Percentiles rank a stretch among this genome's conserved stretches.
phyloP scores from a whole-genome alignment of 2,797 vertebrate genomes.

The Esox lucius region DNA sequence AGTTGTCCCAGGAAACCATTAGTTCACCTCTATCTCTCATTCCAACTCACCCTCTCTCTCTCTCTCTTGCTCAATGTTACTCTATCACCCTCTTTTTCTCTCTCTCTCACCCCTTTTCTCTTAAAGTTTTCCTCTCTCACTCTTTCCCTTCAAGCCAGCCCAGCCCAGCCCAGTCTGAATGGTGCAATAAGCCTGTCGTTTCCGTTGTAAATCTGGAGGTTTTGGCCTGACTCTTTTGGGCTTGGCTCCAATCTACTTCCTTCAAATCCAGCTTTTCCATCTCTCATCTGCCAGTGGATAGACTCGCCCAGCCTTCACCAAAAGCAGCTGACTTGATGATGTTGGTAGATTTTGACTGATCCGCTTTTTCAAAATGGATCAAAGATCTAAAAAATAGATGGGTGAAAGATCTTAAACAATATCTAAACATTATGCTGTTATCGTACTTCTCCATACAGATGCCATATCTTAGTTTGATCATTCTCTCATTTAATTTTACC shows the following conservation, averaged over 20 bases:
- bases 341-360: no score
- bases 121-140: neutral
- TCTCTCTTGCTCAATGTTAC: neutral
- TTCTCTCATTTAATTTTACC: no score
- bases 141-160: slow-evolving; percentile 14
- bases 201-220: slow-evolving; percentile 37
- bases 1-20: neutral
- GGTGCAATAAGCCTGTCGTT: slow-evolving; percentile 35
- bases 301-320: slow-evolving; percentile 14
- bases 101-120: neutral
- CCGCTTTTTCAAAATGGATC: no score
- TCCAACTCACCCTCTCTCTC: no score
- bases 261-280: slow-evolving; percentile 28
- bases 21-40: neutral
- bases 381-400: no score
- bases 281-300: neutral
- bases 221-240: slow-evolving; percentile 18
- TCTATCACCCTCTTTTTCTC: neutral
- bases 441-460: neutral
- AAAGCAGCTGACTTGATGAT: neutral
- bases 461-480: no score
- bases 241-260: slow-evolving; percentile 17
- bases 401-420: no score
- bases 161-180: slow-evolving; percentile 4
- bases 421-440: no score